phyloP scores from a whole-genome alignment of 2,888 invertebrate species.

The Parapristionchus giblindavisi region DNA sequence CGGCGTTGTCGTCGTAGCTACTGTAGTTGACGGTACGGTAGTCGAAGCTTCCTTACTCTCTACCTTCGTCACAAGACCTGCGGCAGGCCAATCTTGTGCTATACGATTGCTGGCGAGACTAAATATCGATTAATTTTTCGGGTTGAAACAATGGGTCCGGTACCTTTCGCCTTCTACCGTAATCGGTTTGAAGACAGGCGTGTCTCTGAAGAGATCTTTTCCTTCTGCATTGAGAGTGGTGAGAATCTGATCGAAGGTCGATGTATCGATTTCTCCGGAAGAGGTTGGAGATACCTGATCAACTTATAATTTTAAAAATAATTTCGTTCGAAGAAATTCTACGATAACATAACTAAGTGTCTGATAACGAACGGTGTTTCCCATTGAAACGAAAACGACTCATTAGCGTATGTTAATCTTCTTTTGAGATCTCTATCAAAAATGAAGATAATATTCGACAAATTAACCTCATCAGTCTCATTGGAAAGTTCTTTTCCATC shows the following conservation, averaged over 20 bases:
- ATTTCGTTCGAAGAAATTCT: no score
- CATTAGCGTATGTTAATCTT: no score
- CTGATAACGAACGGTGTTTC: no score
- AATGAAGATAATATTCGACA: no score
- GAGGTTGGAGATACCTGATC: no score
- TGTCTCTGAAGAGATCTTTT: slow-evolving; percentile 20
- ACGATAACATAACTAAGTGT: no score
- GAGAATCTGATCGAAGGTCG: slow-evolving; percentile 37
- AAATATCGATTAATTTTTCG: neutral
- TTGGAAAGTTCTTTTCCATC: neutral
- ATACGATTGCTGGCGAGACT: slow-evolving; percentile 31
- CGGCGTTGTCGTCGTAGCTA: neutral
- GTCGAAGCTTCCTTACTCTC: neutral
- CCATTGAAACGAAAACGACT: no score
- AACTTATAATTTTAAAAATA: no score
- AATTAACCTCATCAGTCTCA: neutral
- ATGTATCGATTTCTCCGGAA: slow-evolving; percentile 10
- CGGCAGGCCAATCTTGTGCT: slow-evolving; percentile 18
- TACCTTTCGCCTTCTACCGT: slow-evolving; percentile 34
- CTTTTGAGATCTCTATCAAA: no score
- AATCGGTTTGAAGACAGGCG: neutral
- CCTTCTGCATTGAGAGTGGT: slow-evolving; percentile 36
- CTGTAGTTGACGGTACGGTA: slow-evolving; percentile 4
- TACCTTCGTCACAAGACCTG: slow-evolving; percentile 22
- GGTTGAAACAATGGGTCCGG: neutral